A percentile compares a stretch with the other conserved stretches of the same genome.
phyloP scores from a whole-genome alignment of 1,140 invertebrate genomes.

The Conus ventricosus region DNA sequence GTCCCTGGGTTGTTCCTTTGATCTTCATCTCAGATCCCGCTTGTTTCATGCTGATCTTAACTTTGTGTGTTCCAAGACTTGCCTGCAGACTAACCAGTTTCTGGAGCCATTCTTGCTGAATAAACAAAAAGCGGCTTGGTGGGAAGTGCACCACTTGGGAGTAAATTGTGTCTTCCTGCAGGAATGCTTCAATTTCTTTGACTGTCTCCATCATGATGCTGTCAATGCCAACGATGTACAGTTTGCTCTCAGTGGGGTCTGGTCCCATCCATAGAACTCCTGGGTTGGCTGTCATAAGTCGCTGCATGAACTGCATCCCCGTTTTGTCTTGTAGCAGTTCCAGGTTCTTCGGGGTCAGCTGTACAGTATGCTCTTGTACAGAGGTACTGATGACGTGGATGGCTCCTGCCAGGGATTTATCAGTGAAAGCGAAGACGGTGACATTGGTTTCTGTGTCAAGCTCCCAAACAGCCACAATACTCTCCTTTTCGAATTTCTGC shows the following conservation, averaged over 20 bases:
- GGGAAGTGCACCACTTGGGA: slow-evolving; percentile 6
- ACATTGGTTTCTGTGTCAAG: neutral
- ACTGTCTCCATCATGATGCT: slow-evolving; percentile 25
- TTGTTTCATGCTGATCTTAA: neutral
- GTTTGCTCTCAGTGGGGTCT: neutral
- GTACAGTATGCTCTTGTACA: neutral
- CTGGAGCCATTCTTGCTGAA: neutral
- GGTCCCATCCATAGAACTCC: slow-evolving; percentile 9
- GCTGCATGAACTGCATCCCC: slow-evolving; percentile 20
- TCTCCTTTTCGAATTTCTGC: slow-evolving; percentile 28
- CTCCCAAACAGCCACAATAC: slow-evolving; percentile 35
- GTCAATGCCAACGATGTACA: slow-evolving; percentile 31
- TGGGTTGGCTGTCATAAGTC: neutral
- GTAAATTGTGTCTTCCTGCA: slow-evolving; percentile 41
- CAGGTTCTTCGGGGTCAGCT: slow-evolving; percentile 25
- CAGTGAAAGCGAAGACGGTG: slow-evolving; percentile 23
- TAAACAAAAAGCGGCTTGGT: neutral
- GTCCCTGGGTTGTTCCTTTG: slow-evolving; percentile 17
- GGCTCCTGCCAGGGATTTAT: slow-evolving; percentile 16
- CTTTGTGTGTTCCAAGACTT: neutral
- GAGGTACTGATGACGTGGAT: slow-evolving; percentile 30
- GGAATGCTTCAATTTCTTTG: slow-evolving; percentile 29
- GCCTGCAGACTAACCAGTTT: neutral
- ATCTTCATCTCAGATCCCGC: neutral
- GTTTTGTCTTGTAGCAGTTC: neutral